Conservation (phyloP, 2,113 vertebrate genomes). For the Urocolius indicus region DNA sequence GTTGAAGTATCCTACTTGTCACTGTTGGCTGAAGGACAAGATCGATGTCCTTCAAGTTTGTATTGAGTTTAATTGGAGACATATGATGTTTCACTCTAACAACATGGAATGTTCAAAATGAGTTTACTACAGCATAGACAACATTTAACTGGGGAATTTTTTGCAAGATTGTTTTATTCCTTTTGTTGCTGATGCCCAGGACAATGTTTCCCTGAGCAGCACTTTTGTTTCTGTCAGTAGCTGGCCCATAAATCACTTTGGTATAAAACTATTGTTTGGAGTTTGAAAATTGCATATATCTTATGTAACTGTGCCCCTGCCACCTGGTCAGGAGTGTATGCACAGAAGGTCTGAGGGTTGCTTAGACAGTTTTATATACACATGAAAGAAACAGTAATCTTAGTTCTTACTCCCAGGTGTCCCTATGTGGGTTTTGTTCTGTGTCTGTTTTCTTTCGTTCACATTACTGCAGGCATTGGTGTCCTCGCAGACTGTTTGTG, state of each 20-base stretch:
- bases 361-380: background rate
- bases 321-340: background rate
- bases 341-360: background rate
- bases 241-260: constrained; percentile 17
- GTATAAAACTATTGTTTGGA: background rate
- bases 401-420: background rate
- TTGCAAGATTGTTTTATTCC: background rate
- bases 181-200: constrained; percentile 17
- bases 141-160: background rate
- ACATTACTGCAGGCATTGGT: accelerated
- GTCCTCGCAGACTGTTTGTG: background rate
- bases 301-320: background rate
- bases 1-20: background rate
- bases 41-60: background rate
- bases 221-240: constrained; percentile 22
- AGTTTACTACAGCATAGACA: background rate
- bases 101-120: background rate
- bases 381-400: background rate
- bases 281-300: background rate
- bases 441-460: background rate
- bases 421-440: background rate
- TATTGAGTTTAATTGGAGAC: background rate
- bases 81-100: background rate
- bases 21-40: background rate
- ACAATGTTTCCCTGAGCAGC: background rate